Base-by-base conservation (phyloP, 1,140 invertebrate species). In the Aphelenchoides fujianensis region DNA sequence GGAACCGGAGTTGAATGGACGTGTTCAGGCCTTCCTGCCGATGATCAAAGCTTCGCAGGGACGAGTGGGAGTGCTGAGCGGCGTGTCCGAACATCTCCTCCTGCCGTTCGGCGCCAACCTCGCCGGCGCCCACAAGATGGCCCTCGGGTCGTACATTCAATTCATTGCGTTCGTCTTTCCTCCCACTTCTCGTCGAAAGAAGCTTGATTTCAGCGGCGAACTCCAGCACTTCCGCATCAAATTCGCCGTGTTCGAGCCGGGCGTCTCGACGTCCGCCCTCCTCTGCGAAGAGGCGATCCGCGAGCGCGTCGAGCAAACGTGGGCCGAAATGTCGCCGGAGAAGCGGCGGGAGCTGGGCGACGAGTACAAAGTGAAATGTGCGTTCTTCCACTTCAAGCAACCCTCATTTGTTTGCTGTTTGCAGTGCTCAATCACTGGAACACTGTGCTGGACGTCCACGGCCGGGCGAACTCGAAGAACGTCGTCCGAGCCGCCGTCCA, bases 401-500 rank as follows among this genome's bases (percentile, higher is more conserved):
- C n/a, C n/a, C 54, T 27, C 0, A 3, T 3, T n/a, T n/a, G n/a
- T n/a, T n/a, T n/a, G n/a, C n/a, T n/a, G n/a, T 31, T 75, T 75
- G 57, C 55, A 78, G 76, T 78, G 41, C 61, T 71, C 27, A 61
- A 63, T 64, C 61, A 63, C 63, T 78, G 76, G 76, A 78, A 79
- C 53, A 53, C 63, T 9, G 48, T 74, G 5, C 61, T 76, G n/a
- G 28, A 76, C 9, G 2, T 30, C 0, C 30, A 78, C 48, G 68
- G 72, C 3, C 57, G 63, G 2, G 35, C 71, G 16, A 67, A 74
- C n/a, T 71, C 72, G 32, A 31, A 71, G 16, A 61, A 72, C 34
- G 76, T 78, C n/a, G 76, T 78, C 30, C 67, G 75, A 34, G 71
- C 77, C 36, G 74, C 74, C 54, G 68, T 78, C 69, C 76, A 78